phyloP scores from a whole-genome alignment of 1,140 invertebrate genomes.

The Zeugodacus cucurbitae region DNA sequence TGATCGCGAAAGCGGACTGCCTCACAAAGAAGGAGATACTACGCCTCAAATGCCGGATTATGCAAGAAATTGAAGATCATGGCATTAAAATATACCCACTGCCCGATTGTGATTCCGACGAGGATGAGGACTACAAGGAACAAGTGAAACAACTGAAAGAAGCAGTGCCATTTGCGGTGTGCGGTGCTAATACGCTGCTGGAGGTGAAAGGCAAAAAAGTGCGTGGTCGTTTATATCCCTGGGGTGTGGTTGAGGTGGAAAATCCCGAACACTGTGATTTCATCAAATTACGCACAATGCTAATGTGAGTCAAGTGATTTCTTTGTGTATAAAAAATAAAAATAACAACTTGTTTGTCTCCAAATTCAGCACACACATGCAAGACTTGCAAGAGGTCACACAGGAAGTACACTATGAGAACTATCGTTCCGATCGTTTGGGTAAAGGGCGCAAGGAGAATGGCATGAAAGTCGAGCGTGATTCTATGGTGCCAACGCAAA shows the following conservation, averaged over 20 bases:
- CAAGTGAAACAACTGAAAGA: constrained; percentile 92
- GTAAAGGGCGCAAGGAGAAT: constrained; percentile 72
- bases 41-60: constrained; percentile 87
- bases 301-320: constrained; percentile 76
- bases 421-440: constrained; percentile 88
- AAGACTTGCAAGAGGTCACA: constrained; percentile 95
- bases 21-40: constrained; percentile 95
- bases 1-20: constrained; percentile 98
- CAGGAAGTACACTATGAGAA: constrained; percentile 98
- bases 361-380: constrained; percentile 85
- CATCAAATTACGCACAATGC: constrained; percentile 96
- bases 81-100: constrained; percentile 95
- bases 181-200: constrained; percentile 92
- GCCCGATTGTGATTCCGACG: constrained; percentile 94
- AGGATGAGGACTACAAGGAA: constrained; percentile 94
- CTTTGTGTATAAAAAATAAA: background rate
- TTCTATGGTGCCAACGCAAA: constrained; percentile 48
- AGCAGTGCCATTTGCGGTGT: constrained; percentile 98
- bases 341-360: background rate
- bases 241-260: constrained; percentile 99
- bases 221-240: constrained; percentile 94
- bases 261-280: constrained; percentile 99
- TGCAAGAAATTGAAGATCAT: constrained; percentile 85
- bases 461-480: constrained; percentile 58
- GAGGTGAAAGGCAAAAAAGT: constrained; percentile 92